phyloP scores from a whole-genome alignment of 1,140 invertebrate genomes.

The Pollicipes pollicipes region DNA sequence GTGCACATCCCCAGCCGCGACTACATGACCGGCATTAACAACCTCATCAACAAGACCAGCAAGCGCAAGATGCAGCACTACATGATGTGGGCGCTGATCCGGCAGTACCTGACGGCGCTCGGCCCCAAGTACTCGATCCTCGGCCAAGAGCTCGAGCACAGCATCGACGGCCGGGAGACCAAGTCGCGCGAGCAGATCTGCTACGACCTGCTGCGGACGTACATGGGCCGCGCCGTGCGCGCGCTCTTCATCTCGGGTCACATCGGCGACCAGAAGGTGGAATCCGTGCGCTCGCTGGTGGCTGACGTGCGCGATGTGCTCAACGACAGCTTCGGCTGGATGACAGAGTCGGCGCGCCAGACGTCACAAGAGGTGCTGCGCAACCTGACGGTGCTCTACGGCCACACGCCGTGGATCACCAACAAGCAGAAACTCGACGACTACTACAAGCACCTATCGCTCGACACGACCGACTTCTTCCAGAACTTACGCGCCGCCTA shows the following conservation, averaged over 20 bases:
- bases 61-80: background rate
- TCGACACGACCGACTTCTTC: background rate
- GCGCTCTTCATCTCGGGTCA: slow-evolving; percentile 1
- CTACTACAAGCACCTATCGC: background rate
- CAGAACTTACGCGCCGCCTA: background rate
- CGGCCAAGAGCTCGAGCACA: slow-evolving; percentile 2
- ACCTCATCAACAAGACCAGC: background rate
- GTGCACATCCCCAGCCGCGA: background rate
- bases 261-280: slow-evolving; percentile 2
- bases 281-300: background rate
- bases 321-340: slow-evolving; percentile 3
- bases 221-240: slow-evolving; percentile 4
- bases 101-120: background rate
- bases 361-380: background rate
- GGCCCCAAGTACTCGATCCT: background rate
- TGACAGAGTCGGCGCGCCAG: background rate
- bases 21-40: slow-evolving; percentile 1
- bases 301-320: background rate
- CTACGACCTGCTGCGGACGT: background rate
- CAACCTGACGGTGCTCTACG: background rate
- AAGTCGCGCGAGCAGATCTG: background rate
- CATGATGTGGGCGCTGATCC: background rate
- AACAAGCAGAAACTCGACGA: background rate
- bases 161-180: background rate
- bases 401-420: background rate